Conservation (phyloP, 2,888 invertebrate species). For the Syrista parreyssii region DNA sequence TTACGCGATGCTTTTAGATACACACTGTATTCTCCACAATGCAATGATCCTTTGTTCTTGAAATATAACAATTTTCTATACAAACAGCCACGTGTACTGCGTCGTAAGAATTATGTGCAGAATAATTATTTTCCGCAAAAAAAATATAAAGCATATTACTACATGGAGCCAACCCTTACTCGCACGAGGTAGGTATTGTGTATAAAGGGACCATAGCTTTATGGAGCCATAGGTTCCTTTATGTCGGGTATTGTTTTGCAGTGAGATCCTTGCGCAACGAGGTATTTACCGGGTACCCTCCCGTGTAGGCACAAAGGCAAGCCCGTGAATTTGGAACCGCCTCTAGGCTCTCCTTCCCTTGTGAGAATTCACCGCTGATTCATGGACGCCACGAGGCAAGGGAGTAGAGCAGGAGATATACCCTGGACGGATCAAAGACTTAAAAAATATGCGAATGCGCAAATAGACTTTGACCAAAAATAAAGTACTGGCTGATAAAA, state of each 20-base stretch:
- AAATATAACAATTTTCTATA: neutral
- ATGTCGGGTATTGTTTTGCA: neutral
- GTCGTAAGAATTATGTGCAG: neutral
- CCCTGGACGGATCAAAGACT: neutral
- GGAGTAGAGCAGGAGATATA: neutral
- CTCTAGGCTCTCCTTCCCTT: neutral
- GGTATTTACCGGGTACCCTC: neutral
- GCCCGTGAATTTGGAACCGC: neutral
- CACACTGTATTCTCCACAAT: no score
- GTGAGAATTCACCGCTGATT: neutral
- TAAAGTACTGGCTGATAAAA: neutral
- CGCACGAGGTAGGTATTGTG: neutral
- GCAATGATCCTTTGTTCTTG: neutral
- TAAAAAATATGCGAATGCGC: neutral
- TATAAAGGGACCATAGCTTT: neutral
- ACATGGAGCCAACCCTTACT: neutral
- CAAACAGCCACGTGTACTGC: no score
- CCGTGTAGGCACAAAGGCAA: neutral
- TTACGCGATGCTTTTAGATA: no score
- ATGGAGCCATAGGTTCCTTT: neutral
- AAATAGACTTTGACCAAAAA: neutral
- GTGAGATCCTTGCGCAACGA: neutral
- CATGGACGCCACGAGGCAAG: neutral
- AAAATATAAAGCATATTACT: neutral
- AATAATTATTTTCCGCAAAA: neutral